These are phyloP conservation scores for Hypothenemus hampei DNA, from an alignment of 1,140 invertebrate genomes.

Conservation along the genomic window DNA sequence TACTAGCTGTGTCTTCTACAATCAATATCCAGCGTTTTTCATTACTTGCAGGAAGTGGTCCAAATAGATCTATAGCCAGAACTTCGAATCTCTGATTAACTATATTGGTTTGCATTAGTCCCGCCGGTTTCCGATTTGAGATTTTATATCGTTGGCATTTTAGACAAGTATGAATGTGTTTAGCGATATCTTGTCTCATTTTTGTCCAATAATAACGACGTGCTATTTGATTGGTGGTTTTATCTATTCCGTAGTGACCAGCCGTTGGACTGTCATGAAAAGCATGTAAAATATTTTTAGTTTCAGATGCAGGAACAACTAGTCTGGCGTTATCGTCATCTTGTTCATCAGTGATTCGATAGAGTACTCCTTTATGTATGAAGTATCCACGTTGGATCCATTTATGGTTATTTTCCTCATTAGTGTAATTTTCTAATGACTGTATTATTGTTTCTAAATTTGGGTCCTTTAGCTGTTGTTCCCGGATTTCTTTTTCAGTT, in stretches of 20 bases:
- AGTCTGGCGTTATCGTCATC: conserved; percentile 9
- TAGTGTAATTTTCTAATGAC: not conserved
- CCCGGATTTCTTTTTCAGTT: conserved; percentile 12
- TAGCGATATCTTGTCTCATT: conserved; percentile 8
- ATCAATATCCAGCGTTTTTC: conserved; percentile 27
- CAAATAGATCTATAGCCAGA: conserved; percentile 36
- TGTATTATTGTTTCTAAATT: not conserved
- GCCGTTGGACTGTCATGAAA: conserved; percentile 35
- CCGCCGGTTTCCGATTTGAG: conserved; percentile 28
- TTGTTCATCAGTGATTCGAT: not conserved
- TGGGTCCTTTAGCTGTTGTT: not conserved
- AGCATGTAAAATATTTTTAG: conserved; percentile 9
- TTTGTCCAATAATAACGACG: conserved; percentile 11
- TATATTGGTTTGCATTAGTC: conserved; percentile 34
- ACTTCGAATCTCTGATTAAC: conserved; percentile 33
- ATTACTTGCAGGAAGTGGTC: conserved; percentile 17
- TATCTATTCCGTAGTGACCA: conserved; percentile 36
- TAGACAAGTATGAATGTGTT: conserved; percentile 1
- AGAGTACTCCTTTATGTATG: not conserved
- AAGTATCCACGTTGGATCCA: conserved; percentile 23
- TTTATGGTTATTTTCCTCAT: not conserved
- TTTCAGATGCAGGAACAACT: not conserved
- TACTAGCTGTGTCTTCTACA: conserved; percentile 28
- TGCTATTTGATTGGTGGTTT: conserved; percentile 24
- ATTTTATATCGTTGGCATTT: conserved; percentile 9